Conservation (phyloP, 2,888 invertebrate species). For the Boloria selene region DNA sequence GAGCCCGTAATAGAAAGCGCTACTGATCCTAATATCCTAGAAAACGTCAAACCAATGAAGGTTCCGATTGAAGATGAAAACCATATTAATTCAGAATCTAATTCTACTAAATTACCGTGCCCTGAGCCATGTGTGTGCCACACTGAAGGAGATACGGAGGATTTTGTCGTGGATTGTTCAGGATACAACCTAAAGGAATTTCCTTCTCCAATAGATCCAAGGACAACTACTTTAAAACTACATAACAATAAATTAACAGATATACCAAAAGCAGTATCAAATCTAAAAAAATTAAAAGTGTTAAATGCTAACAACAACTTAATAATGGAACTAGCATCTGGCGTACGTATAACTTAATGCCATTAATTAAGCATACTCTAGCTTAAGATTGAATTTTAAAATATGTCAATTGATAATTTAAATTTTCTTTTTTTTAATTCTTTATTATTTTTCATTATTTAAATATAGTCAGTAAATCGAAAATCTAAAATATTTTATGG, state of each 20-base stretch:
- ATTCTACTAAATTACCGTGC: slow-evolving; percentile 46
- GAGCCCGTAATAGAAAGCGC: slow-evolving; percentile 49
- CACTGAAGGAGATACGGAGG: slow-evolving; percentile 57
- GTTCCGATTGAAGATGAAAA: slow-evolving; percentile 44
- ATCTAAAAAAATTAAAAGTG: slow-evolving; percentile 61
- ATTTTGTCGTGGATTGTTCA: slow-evolving; percentile 74
- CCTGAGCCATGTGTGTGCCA: slow-evolving; percentile 67
- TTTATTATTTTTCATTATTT: no score
- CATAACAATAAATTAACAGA: slow-evolving; percentile 70
- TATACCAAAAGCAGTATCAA: slow-evolving; percentile 65
- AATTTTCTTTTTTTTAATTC: no score
- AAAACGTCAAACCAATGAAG: slow-evolving; percentile 52
- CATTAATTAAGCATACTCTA: neutral
- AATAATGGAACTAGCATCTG: slow-evolving; percentile 63
- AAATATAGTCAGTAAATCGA: no score
- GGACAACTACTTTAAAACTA: slow-evolving; percentile 64
- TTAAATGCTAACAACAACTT: slow-evolving; percentile 65
- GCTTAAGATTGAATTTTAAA: no score
- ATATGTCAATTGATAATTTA: no score
- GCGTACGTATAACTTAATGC: slow-evolving; percentile 56
- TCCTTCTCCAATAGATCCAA: slow-evolving; percentile 65
- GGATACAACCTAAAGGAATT: slow-evolving; percentile 73
- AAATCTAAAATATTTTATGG: no score
- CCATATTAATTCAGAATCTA: slow-evolving; percentile 41
- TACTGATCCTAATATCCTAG: slow-evolving; percentile 51